Evolutionary conservation across 2,888 invertebrate genomes (phyloP), one percentile per base, ranked within the genome.

Genomic region (Tillus elongatus): DNA sequence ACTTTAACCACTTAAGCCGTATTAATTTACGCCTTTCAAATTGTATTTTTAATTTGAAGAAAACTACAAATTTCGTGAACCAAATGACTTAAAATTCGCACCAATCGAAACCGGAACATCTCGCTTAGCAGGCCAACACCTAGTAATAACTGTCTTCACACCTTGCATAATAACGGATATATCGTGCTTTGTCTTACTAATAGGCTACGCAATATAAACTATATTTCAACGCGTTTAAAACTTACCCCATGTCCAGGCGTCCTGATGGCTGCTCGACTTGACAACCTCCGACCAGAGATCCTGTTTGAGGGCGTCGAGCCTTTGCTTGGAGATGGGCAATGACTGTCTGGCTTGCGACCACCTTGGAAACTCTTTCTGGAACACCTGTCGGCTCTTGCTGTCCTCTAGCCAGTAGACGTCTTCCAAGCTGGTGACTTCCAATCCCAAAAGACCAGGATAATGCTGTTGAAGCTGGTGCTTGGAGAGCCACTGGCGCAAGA

Each of bases 401-500:
- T 89, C 89, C 62, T 89, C 88, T 59, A 58, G 38, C 88, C 88
- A 88, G 66, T 89, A 89, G 15, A 88, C 88, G 67, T 90, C 89
- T 63, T 89, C 89, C 47, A 90, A 63, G n/a, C 85, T 82, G 34
- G 82, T 75, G 30, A 89, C 86, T 66, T 87, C 88, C 60, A 86
- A 75, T 51, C 80, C 79, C 53, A 85, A 70, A 51, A 88, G 66
- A 56, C 82, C 78, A 56, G 79, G 77, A 58, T 83, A 82, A 36
- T 80, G 76, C 54, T 79, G 77, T 56, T 82, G 82, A 44, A 85
- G 69, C 28, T 74, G 75, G 62, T 82, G 77, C 49, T 81, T 79
- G 49, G 75, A 73, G 42, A 90, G 72, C 89, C 89, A 90, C 71
- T 88, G 86, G 14, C 87, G 77, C 51, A 90, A 70, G 49, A 89